Conservation (phyloP, 2,797 vertebrate genomes). For the Martes flavigula region DNA sequence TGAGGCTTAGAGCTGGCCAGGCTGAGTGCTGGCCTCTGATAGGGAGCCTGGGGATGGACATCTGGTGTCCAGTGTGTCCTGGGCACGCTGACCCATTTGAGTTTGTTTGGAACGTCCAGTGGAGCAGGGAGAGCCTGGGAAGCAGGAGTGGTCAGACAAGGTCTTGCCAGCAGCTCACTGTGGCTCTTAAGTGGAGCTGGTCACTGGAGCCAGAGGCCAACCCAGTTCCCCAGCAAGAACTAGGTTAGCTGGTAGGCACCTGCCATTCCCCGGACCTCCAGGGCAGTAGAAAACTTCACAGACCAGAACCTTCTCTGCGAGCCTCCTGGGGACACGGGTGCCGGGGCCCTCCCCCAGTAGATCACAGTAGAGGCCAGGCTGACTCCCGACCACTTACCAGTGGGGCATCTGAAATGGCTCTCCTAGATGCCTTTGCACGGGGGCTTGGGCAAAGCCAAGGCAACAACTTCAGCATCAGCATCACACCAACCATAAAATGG, state of each 20-base stretch:
- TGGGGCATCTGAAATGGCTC: not conserved
- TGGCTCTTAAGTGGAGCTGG: not conserved
- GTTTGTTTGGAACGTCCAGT: not conserved
- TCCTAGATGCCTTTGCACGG: not conserved
- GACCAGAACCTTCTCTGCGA: not conserved
- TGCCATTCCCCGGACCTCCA: fast-evolving
- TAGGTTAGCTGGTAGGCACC: not conserved
- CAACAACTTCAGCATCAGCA: not conserved
- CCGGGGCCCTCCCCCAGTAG: not conserved
- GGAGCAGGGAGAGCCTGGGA: not conserved
- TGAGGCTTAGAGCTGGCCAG: not conserved
- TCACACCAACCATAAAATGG: not conserved
- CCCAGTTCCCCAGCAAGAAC: not conserved
- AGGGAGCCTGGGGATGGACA: not conserved
- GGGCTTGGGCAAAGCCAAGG: not conserved
- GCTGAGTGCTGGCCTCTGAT: not conserved
- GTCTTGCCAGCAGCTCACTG: not conserved
- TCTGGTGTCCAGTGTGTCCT: not conserved
- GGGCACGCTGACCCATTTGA: not conserved
- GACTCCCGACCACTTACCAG: not conserved
- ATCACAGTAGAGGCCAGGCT: not conserved
- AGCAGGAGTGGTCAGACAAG: not conserved
- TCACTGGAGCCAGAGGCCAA: fast-evolving
- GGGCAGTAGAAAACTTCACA: not conserved
- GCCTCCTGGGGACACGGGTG: not conserved